Conservation (phyloP, 2,888 invertebrate genomes). For the Netelia inedita region DNA sequence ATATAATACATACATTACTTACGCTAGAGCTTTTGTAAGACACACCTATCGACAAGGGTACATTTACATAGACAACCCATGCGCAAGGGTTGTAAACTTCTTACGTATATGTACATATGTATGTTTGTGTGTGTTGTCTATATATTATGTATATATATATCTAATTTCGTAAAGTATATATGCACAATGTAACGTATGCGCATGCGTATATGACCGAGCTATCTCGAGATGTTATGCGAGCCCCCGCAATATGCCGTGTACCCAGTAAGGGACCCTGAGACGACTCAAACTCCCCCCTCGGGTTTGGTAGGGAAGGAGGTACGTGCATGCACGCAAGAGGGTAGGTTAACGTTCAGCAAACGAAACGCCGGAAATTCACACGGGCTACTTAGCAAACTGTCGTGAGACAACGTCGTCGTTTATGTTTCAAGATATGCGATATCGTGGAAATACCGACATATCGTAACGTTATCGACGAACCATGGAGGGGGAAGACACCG, state of each 20-base stretch:
- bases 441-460: background rate
- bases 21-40: constrained; percentile 35
- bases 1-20: constrained; percentile 56
- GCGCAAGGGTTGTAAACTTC: background rate
- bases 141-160: background rate
- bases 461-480: background rate
- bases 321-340: constrained; percentile 17
- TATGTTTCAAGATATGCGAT: background rate
- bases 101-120: background rate
- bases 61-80: background rate
- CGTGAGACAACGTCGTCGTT: background rate
- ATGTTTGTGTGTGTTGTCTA: background rate
- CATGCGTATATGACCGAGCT: background rate
- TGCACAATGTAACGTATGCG: background rate
- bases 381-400: background rate
- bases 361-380: constrained; percentile 13
- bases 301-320: background rate
- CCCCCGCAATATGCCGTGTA: background rate
- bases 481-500: too few species aligned
- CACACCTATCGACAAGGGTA: constrained; percentile 33
- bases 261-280: background rate
- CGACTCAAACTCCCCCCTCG: too few species aligned
- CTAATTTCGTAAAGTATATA: background rate
- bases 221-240: background rate
- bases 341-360: constrained; percentile 2